Percentiles rank a stretch among this genome's conserved stretches.
Evolutionary conservation across 1,140 invertebrate genomes (phyloP).

Genomic region (Augochlora pura): DNA sequence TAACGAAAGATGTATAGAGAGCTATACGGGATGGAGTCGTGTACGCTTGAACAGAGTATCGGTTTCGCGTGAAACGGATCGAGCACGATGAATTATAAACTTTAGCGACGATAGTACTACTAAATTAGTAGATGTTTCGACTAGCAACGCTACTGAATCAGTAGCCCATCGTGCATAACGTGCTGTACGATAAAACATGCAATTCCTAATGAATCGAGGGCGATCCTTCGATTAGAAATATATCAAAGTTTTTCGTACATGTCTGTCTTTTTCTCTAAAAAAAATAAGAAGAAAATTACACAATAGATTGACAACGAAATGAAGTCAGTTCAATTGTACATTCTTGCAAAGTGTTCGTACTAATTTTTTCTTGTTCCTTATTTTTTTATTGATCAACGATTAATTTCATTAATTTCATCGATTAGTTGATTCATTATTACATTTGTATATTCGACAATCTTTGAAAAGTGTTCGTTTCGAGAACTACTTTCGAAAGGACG

Average conservation of each 20-base stretch:
- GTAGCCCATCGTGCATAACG: not conserved
- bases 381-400: not conserved
- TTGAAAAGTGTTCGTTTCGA: no score
- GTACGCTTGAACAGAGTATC: not conserved
- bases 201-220: not conserved
- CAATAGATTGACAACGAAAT: not conserved
- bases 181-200: not conserved
- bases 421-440: no score
- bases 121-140: conserved; percentile 18
- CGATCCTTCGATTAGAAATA: no score
- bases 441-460: no score
- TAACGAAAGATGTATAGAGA: not conserved
- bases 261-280: not conserved
- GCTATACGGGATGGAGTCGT: not conserved
- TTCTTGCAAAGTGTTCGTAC: no score
- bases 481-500: not conserved
- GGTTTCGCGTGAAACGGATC: not conserved
- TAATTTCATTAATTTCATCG: not conserved
- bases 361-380: not conserved
- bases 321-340: no score
- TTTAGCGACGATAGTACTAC: not conserved
- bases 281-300: not conserved
- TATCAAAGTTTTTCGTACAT: not conserved
- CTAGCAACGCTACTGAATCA: not conserved
- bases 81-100: not conserved